Conservation (phyloP, 1,140 invertebrate genomes). For the Zaprionus tsacasi region DNA sequence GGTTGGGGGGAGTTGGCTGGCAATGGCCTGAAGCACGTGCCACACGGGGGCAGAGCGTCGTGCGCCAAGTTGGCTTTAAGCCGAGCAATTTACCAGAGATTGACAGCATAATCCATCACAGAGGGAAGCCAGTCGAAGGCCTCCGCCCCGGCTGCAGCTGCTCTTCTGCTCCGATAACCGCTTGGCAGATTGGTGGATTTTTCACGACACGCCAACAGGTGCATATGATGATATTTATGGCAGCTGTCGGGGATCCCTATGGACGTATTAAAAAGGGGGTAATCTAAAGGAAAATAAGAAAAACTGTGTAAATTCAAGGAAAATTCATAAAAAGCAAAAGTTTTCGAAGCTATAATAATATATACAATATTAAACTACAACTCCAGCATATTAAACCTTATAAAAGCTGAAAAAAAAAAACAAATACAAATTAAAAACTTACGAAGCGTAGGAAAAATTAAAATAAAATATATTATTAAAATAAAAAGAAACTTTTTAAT, state of each 20-base stretch:
- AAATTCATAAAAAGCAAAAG: not conserved
- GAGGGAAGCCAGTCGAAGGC: conserved; percentile 40
- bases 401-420: not conserved
- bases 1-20: not conserved
- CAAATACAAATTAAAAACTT: too few relatives aligned
- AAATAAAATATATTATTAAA: too few relatives aligned
- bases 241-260: not conserved
- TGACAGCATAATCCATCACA: conserved; percentile 80
- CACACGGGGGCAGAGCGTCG: conserved; percentile 45
- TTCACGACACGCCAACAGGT: conserved; percentile 42
- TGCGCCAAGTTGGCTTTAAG: conserved; percentile 61
- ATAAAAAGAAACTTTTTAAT: not conserved
- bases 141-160: not conserved
- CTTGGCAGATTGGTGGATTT: conserved; percentile 33
- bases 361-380: not conserved
- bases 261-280: not conserved
- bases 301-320: not conserved
- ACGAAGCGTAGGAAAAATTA: too few relatives aligned
- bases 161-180: not conserved
- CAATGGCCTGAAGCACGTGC: conserved; percentile 59
- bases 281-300: not conserved
- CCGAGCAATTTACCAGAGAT: conserved; percentile 77
- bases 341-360: not conserved
- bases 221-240: conserved; percentile 20
- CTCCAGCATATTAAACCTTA: too few relatives aligned